phyloP scores from a whole-genome alignment of 2,113 vertebrate species.

The Ammodytes dubius region DNA sequence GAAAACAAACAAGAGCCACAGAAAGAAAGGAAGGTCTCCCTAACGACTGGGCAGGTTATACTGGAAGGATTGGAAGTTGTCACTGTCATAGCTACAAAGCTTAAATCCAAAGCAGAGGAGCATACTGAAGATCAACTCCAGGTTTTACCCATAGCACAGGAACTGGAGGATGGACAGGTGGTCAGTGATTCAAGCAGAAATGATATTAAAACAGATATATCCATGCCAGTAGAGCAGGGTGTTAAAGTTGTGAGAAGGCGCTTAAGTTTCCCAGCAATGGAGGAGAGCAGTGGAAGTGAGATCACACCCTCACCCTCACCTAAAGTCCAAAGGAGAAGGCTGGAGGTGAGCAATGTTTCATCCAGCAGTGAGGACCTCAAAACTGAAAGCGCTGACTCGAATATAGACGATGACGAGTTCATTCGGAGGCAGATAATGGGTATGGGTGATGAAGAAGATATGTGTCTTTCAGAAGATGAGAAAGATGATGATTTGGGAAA shows the following conservation, averaged over 20 bases:
- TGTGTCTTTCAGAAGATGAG: constrained; percentile 91
- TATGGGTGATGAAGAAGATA: constrained; percentile 92
- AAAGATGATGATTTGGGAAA: constrained; percentile 84
- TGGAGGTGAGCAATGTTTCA: constrained; percentile 85
- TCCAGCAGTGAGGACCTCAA: constrained; percentile 95
- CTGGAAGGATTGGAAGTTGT: constrained; percentile 85
- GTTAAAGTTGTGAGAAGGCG: constrained; percentile 80
- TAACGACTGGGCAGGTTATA: constrained; percentile 71
- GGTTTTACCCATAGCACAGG: constrained; percentile 81
- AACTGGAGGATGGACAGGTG: constrained; percentile 77
- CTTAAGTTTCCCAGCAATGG: constrained; percentile 84
- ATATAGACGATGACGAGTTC: constrained; percentile 94
- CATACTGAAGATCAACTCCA: constrained; percentile 80
- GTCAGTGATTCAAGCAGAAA: constrained; percentile 67
- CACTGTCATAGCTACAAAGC: constrained; percentile 86
- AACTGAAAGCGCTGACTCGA: constrained; percentile 82
- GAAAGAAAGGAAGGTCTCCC: constrained; percentile 22
- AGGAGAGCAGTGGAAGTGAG: constrained; percentile 94
- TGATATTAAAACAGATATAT: constrained; percentile 73
- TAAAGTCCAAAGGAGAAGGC: constrained; percentile 84
- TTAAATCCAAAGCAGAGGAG: constrained; percentile 66
- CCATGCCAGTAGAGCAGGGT: constrained; percentile 64
- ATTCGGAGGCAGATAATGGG: constrained; percentile 94
- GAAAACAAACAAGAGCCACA: constrained; percentile 79
- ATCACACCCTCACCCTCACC: constrained; percentile 82